Evolutionary conservation across 2,888 invertebrate genomes (phyloP), one percentile per base, ranked within the genome.

Genomic region (Coecobrya sp.): DNA sequence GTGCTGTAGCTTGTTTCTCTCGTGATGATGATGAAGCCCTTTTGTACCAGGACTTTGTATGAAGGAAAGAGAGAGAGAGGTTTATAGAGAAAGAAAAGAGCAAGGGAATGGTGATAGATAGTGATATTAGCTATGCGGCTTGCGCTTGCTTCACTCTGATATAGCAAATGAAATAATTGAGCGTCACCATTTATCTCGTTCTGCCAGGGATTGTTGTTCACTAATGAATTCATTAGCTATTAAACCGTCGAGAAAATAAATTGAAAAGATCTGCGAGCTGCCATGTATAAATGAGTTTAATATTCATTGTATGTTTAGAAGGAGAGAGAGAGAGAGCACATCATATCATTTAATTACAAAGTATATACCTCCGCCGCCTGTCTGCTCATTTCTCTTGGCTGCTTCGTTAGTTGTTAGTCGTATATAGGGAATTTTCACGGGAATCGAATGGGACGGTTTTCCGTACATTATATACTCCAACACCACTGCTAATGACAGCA

Each of bases 171-270:
- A 92, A 92, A 92, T 92, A 92, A 92, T 92, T 92, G 91, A 92
- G 91, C 91, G 91, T 92, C 91, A 92, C 91, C 91, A 92, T 92
- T 92, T 92, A 92, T 92, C 91, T 92, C 91, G 91, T 92, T 92
- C 91, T 92, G 91, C 91, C 91, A 92, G 91, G 91, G 87, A 92
- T 92, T 92, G 91, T 92, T 92, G 91, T 92, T 92, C 91, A 92
- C 91, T 92, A 92, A 92, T 92, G 91, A 92, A 92, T 92, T 92
- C 91, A 92, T 92, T 92, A 92, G 91, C 91, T 87, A 92, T 92
- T 92, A 92, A 92, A 88, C 91, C 91, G 87, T 87, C 91, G 91
- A 92, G 91, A 92, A 88, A 92, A 92, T 92, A 92, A 92, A 92
- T 92, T 92, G 91, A 92, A 92, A 88, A 92, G 91, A 92, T 92